Base-by-base conservation (phyloP, 2,888 invertebrate species). In the Apodemia hepburni region DNA sequence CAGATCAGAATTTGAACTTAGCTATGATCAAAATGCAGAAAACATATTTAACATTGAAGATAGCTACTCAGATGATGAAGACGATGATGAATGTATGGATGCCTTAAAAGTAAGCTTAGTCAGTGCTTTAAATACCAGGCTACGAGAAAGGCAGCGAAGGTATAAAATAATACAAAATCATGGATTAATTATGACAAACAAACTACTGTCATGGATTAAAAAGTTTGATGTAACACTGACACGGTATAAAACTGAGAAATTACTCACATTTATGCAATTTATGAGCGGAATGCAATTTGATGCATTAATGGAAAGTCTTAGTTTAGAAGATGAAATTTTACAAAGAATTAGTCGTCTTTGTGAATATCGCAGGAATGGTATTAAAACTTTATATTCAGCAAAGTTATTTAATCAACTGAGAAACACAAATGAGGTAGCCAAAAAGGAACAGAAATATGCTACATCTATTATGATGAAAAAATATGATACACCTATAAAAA, bases 11-110 rank as follows among this genome's bases (percentile, higher is more conserved):
- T 98, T 98, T 82, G 96, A 96, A 73, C 90, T 94, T 0, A 97
- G 97, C 69, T 96, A 95, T 77, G 97, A 97, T 79, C 94, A 96
- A 66, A 95, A 95, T 74, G 97, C 97, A 0, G 98, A 98, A 80
- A 92, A 93, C 66, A 87, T 96, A 58, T 86, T 95, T 64, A 85
- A 87, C 75, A 82, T 85, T 61, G 86, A 87, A 66, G 83, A 84
- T 64, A 76, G 73, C 58, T 92, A 92, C 62, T 79, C 85, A 0
- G 85, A 86, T 64, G 92, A 94, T 68, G 82, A 84, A 17, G 80
- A 85, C 70, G 92, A 92, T 72, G 84, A 92, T 72, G 84, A 93
- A 38, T 82, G 94, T 60, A 88, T 93, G 73, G 92, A 93, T 71
- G 92, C 94, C 45, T 79, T 98, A 61, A 95, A 97, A 79, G 92